Evolutionary conservation across 2,888 invertebrate genomes (phyloP).

Genomic region (Callosobruchus maculatus): DNA sequence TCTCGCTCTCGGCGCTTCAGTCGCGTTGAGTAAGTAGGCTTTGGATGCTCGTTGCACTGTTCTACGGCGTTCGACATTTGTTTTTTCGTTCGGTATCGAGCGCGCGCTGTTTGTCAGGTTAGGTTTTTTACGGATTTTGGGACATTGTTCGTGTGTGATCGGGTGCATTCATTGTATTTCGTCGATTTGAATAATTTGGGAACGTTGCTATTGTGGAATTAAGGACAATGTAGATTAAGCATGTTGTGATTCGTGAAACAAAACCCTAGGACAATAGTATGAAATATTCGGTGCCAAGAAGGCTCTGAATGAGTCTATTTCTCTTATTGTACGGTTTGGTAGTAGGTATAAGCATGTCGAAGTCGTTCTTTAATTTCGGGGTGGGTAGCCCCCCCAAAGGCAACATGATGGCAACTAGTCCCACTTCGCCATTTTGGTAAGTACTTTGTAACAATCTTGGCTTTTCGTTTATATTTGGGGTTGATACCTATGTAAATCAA

Average conservation of each 20-base stretch:
- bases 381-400: slow-evolving; percentile 10
- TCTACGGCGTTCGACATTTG: too few relatives aligned
- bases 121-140: background rate
- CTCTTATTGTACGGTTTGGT: background rate
- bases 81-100: background rate
- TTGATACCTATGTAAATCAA: background rate
- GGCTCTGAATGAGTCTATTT: background rate
- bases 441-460: slow-evolving; percentile 11
- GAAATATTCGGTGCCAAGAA: background rate
- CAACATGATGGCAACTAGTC: slow-evolving; percentile 19
- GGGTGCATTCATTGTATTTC: background rate
- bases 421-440: slow-evolving; percentile 44
- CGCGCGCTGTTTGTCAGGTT: background rate
- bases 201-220: too few relatives aligned
- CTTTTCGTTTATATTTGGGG: too few relatives aligned
- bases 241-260: background rate
- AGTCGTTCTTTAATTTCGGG: slow-evolving; percentile 38
- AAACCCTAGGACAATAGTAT: background rate
- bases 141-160: background rate
- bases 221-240: background rate
- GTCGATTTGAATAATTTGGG: background rate
- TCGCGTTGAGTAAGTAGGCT: background rate
- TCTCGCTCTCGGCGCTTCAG: background rate
- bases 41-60: background rate
- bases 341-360: slow-evolving; percentile 27